Percentiles rank a stretch among this genome's conserved stretches.
These are phyloP conservation scores for Dryadula phaetusa DNA, from an alignment of 2,888 invertebrate genomes.

Conservation along the genomic window DNA sequence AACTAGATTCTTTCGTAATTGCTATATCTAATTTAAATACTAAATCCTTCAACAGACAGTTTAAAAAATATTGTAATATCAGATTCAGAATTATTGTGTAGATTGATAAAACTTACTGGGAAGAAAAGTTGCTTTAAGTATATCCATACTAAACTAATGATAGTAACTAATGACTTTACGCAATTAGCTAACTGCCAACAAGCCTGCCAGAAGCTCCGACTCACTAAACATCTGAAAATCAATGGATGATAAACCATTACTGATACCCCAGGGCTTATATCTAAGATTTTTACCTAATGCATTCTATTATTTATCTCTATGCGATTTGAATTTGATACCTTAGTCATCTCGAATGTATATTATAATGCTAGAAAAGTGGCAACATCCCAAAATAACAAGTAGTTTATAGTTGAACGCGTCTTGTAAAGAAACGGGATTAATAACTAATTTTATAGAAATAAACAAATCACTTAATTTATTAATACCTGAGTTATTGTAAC, in stretches of 20 bases:
- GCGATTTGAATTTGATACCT: background rate
- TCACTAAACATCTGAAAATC: constrained; percentile 51
- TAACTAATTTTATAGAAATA: constrained; percentile 4
- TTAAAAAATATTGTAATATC: background rate
- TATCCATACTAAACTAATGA: constrained; percentile 22
- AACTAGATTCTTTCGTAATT: background rate
- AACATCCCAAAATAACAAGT: constrained; percentile 13
- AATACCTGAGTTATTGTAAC: constrained; percentile 44
- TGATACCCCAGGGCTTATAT: constrained; percentile 32
- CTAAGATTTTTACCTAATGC: constrained; percentile 18
- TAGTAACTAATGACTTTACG: constrained; percentile 28
- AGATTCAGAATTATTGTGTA: background rate
- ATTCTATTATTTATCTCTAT: background rate
- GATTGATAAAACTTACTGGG: constrained; percentile 5
- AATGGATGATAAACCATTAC: constrained; percentile 48
- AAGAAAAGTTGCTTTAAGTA: background rate
- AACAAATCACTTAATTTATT: constrained; percentile 19
- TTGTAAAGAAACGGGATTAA: background rate
- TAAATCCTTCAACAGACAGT: background rate
- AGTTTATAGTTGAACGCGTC: background rate
- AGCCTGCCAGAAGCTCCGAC: constrained; percentile 52
- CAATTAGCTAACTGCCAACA: constrained; percentile 44
- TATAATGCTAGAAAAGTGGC: background rate
- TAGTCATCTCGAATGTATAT: background rate
- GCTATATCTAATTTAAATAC: constrained; percentile 7